Evolutionary conservation across 2,797 vertebrate species (phyloP).

Genomic region (Sus cebifrons): DNA sequence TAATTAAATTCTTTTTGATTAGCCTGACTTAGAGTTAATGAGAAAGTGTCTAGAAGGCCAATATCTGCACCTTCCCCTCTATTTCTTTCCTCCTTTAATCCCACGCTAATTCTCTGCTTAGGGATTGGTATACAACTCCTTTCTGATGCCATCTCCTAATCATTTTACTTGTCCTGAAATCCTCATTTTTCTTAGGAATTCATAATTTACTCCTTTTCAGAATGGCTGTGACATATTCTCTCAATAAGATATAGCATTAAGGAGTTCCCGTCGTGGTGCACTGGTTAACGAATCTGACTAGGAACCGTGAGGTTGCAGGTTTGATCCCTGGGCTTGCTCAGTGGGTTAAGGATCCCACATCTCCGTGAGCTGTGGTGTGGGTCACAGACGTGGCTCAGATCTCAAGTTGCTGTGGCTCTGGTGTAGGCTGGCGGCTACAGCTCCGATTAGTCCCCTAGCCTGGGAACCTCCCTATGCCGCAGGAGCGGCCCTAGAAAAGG

Average conservation of each 20-base stretch:
- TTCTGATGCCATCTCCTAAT: neutral
- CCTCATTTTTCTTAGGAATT: neutral
- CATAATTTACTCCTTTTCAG: neutral
- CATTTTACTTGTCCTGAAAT: neutral
- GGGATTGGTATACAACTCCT: neutral
- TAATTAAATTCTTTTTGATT: neutral
- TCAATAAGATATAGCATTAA: neutral
- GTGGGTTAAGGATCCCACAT: no score
- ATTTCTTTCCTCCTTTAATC: neutral
- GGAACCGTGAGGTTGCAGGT: no score
- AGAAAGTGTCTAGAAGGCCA: neutral
- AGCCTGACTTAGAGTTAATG: slow-evolving; percentile 12
- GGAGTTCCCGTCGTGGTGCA: no score
- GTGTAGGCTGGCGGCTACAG: no score
- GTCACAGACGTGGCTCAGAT: no score
- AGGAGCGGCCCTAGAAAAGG: no score
- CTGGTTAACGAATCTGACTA: no score
- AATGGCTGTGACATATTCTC: neutral
- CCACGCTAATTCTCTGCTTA: neutral
- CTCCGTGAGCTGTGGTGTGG: no score
- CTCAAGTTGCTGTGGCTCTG: no score
- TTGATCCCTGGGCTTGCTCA: no score
- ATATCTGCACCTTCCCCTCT: neutral
- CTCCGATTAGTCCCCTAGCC: no score
- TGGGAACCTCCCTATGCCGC: no score